Evolutionary conservation across 2,888 invertebrate genomes (phyloP), one percentile per base, ranked within the genome.

Genomic region (Drosophila fulvimacula): DNA sequence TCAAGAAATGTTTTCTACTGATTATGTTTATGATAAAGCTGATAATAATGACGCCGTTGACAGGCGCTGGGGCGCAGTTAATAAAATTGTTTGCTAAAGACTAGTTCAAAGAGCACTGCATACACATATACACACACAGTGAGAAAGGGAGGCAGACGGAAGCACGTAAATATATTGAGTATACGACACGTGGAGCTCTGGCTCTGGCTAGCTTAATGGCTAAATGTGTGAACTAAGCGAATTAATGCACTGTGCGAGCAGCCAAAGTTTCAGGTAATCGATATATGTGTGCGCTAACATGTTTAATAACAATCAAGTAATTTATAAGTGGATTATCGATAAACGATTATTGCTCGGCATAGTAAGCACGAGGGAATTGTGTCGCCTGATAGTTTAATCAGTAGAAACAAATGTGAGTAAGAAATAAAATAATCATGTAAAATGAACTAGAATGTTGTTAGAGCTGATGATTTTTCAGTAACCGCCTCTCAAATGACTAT

Each of bases 11-110:
- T 39, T 36, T 44, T 39, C 39, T 44, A 36, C 68, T 67, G 74
- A 74, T 72, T 67, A 63, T 58, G 68, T 42, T 62, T 63, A 56
- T 59, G 61, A 73, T 73, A 44, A 69, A 51, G 55, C 51, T 56
- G 62, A 58, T 75, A 75, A 69, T 73, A 62, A 73, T 58, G 58
- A 68, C 51, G 49, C 42, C 32, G 65, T 38, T 39, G 52, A 44
- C 46, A 64, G 24, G 9, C 39, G 21, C 21, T 32, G 41, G 27
- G 24, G 41, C 13, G 24, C 21, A 55, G 53, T 42, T 59, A 51
- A 48, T 63, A 46, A 75, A 57, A 21, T 64, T 56, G 15, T 57
- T 42, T 32, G 56, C 11, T 11, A 38, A 62, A 41, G 48, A 48
- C 58, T 30, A 67, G 27, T 49, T 46, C 44, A 41, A 44, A 64